Conservation (phyloP, 2,797 vertebrate genomes). For the Myiotriccus ornatus region DNA sequence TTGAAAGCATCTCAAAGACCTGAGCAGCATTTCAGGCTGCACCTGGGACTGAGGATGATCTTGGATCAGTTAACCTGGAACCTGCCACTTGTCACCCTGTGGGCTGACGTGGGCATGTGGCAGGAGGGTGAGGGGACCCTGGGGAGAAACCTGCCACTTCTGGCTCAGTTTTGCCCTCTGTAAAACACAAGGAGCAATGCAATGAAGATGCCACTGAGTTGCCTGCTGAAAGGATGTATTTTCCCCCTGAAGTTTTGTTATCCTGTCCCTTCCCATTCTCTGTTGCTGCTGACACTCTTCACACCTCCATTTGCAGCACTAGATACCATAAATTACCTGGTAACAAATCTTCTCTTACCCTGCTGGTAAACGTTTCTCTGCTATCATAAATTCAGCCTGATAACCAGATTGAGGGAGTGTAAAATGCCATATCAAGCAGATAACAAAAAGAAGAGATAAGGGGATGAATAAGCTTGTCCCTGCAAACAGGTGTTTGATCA, state of each 20-base stretch:
- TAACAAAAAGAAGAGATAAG: not conserved
- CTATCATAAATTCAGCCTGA: not conserved
- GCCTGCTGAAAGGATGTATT: not conserved
- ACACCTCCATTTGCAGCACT: not conserved
- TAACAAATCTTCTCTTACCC: not conserved
- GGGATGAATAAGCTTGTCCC: not conserved
- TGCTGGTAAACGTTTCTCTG: not conserved
- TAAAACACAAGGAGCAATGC: not conserved
- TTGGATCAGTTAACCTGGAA: not conserved
- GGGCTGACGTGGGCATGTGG: not conserved
- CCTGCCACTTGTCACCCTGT: not conserved
- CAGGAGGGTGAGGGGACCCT: not conserved
- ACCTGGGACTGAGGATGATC: not conserved
- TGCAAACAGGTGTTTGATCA: not conserved
- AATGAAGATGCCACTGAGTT: not conserved
- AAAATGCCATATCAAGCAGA: not conserved
- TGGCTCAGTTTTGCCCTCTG: not conserved
- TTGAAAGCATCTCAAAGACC: not conserved
- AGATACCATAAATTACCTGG: not conserved
- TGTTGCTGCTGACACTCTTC: not conserved
- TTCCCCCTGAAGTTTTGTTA: not conserved
- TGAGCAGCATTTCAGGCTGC: not conserved
- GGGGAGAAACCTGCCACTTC: not conserved
- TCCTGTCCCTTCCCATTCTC: not conserved
- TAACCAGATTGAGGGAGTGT: not conserved